A percentile compares a stretch with the other conserved stretches of the same genome.
Evolutionary conservation across 2,797 vertebrate species (phyloP).

Genomic region (Aphelocoma californica): DNA sequence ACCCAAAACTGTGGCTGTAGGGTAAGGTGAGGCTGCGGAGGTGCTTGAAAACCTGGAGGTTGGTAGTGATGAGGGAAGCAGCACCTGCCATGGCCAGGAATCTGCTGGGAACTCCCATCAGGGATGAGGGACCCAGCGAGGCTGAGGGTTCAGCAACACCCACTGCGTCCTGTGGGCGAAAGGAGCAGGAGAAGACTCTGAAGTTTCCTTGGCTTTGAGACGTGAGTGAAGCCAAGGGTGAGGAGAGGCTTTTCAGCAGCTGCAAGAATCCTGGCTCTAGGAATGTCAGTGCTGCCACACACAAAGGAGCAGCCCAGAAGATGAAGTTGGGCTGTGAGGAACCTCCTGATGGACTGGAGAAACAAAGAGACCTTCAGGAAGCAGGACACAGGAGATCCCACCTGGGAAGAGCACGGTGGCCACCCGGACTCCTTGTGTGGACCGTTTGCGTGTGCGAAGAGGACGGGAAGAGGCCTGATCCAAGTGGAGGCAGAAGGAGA

Average conservation of each 20-base stretch:
- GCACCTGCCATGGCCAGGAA: not conserved
- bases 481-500: not conserved
- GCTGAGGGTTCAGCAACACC: not conserved
- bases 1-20: not conserved
- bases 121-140: not conserved
- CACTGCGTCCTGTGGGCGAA: fast-evolving
- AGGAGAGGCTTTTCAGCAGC: not conserved
- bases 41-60: not conserved
- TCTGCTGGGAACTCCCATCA: not conserved
- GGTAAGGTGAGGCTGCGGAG: not conserved
- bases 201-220: not conserved
- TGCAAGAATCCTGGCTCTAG: not conserved
- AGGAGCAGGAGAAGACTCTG: not conserved
- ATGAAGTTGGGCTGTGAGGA: not conserved
- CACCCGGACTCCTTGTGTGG: not conserved
- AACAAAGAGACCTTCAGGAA: not conserved
- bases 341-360: not conserved
- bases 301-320: not conserved
- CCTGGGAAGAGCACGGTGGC: not conserved
- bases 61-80: not conserved
- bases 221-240: not conserved
- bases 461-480: not conserved
- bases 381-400: not conserved
- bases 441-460: not conserved
- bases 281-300: not conserved